A percentile compares a stretch with the other conserved stretches of the same genome.
Conservation (phyloP, 2,113 vertebrate species). For the Pampusana beccarii region DNA sequence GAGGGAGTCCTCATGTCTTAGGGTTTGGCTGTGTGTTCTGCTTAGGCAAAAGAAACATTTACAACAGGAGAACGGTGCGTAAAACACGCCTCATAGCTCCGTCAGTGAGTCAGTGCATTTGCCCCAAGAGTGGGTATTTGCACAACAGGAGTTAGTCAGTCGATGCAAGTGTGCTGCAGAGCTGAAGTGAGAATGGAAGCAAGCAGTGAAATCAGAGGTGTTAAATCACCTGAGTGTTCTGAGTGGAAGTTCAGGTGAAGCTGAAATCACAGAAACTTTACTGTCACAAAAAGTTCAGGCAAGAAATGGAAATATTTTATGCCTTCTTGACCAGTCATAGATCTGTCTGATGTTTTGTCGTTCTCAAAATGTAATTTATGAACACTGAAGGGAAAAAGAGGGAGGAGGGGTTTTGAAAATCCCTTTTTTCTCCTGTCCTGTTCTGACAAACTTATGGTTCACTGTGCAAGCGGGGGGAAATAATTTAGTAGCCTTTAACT, state of each 20-base stretch:
- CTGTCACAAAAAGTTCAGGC: neutral
- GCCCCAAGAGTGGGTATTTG: neutral
- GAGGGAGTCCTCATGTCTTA: neutral
- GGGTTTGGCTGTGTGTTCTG: neutral
- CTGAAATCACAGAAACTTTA: neutral
- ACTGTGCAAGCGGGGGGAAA: neutral
- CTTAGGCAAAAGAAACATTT: neutral
- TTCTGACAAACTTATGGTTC: neutral
- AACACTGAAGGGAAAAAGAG: neutral
- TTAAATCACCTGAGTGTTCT: neutral
- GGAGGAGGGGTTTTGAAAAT: neutral
- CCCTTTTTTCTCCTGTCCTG: neutral
- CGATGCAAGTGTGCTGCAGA: neutral
- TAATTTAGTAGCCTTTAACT: neutral
- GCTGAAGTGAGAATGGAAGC: neutral
- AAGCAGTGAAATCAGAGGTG: neutral
- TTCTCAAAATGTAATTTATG: neutral
- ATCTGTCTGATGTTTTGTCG: neutral
- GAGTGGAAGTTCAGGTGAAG: neutral
- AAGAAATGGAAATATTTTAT: neutral
- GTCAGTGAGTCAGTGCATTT: neutral
- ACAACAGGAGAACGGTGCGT: neutral
- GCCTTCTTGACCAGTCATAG: neutral
- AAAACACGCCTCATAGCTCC: neutral
- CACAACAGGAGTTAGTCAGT: neutral